Evolutionary conservation across 2,113 vertebrate genomes (phyloP), one percentile per base, ranked within the genome.

Genomic region (Pituophis catenifer): DNA sequence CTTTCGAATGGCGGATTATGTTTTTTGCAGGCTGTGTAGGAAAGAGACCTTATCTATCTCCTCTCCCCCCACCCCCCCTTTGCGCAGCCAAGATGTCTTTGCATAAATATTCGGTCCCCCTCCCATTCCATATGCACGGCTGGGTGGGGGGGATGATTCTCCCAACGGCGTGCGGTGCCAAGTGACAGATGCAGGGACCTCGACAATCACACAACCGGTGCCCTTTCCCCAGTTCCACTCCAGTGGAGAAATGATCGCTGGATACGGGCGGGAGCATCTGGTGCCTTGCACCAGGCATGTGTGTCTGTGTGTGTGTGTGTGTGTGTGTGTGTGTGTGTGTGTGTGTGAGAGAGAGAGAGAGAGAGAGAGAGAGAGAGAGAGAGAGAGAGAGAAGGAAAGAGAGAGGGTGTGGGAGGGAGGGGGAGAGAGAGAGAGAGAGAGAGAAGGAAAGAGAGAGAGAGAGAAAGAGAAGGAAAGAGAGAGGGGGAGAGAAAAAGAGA

Each of bases 51-150:
- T 90, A 94, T 0, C 93, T 48, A 0, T 17, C 1, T 62, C 24
- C 24, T 0, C 24, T 26, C 3, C 3, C 2, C 93, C 81, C n/a
- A 0, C 1, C 1, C 1, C 29, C 13, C 2, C 8, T 8, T 62
- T 88, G 62, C 10, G 11, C 26, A 29, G n/a, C n/a, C 33, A 91
- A 97, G 97, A 97, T 95, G 91, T 96, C 97, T 97, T 96, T 90
- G 95, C 95, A 97, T 97, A 97, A 98, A 97, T 97, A 97, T 96
- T 96, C 97, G 8, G 92, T 96, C 95, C 97, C 97, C 96, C 96
- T 96, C 96, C 95, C 95, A 94, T 97, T 98, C 97, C 98, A 97
- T 98, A 97, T 98, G 98, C 95, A 97, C 97, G 97, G 97, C 96
- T 96, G 95, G 93, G 97, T 95, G 96, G 97, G 96, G 97, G 97